A percentile compares a stretch with the other conserved stretches of the same genome.
phyloP scores from a whole-genome alignment of 2,888 invertebrate genomes.

The Drosophila atripex region DNA sequence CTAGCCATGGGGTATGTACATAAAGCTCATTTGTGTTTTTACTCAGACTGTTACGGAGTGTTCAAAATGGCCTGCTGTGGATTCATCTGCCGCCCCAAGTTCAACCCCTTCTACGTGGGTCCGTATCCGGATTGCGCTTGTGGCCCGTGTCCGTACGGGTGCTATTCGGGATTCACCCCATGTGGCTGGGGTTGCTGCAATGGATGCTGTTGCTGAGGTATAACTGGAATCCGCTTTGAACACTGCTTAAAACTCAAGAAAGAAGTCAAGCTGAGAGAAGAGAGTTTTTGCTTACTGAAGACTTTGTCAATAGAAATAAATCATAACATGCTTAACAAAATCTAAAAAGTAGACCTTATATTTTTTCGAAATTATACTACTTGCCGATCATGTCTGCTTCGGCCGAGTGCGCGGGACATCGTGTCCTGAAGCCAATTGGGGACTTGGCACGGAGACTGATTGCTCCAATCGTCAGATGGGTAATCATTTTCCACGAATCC shows the following conservation, averaged over 20 bases:
- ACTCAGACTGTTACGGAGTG: slow-evolving; percentile 7
- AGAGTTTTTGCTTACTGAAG: not conserved
- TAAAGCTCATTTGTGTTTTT: not conserved
- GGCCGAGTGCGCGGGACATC: not conserved
- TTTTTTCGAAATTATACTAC: not conserved
- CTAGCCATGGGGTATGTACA: not conserved
- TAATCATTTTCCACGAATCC: slow-evolving; percentile 26
- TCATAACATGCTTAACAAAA: slow-evolving; percentile 1
- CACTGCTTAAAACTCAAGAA: not conserved
- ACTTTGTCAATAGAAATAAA: slow-evolving; percentile 1
- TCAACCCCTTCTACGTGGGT: slow-evolving; percentile 67
- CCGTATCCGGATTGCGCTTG: slow-evolving; percentile 57
- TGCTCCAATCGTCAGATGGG: not conserved
- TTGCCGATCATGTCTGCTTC: not conserved
- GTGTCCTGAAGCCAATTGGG: slow-evolving; percentile 6
- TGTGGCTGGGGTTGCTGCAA: slow-evolving; percentile 51
- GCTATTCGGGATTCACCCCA: slow-evolving; percentile 47
- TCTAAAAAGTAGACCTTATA: not conserved
- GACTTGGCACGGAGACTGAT: not conserved
- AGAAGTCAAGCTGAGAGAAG: not conserved
- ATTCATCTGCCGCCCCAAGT: not conserved
- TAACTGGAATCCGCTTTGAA: not conserved
- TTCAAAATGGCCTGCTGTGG: slow-evolving; percentile 8
- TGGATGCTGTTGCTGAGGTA: not conserved
- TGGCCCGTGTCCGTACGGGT: slow-evolving; percentile 52